Conservation (phyloP, 2,888 invertebrate species). For the Troides oblongomaculatus region DNA sequence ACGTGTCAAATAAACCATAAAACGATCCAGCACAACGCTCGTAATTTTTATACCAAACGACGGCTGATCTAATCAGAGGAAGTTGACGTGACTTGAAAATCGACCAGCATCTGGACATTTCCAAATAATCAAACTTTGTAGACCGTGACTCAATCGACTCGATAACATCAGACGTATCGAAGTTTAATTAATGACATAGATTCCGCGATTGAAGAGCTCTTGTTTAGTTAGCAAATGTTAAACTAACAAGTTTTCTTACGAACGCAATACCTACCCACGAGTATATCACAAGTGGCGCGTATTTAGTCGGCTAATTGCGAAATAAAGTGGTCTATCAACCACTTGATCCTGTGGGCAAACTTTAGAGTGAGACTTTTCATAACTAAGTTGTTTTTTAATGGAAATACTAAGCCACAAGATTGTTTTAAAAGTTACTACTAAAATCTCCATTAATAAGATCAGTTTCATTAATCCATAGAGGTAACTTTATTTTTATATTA, state of each 20-base stretch:
- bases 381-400: not conserved
- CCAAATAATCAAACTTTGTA: slow-evolving; percentile 38
- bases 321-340: slow-evolving; percentile 7
- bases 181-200: slow-evolving; percentile 53
- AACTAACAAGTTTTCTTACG: slow-evolving; percentile 63
- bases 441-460: not conserved
- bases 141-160: slow-evolving; percentile 45
- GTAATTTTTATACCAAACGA: slow-evolving; percentile 25
- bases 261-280: slow-evolving; percentile 47
- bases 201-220: slow-evolving; percentile 45
- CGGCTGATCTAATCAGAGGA: slow-evolving; percentile 36
- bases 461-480: not conserved
- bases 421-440: too few species aligned
- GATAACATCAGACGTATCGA: slow-evolving; percentile 42
- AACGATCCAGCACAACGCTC: slow-evolving; percentile 39
- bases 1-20: slow-evolving; percentile 63
- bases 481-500: not conserved
- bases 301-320: slow-evolving; percentile 33
- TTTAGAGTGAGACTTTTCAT: not conserved
- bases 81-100: slow-evolving; percentile 11
- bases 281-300: slow-evolving; percentile 42
- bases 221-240: slow-evolving; percentile 67
- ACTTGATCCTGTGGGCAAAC: not conserved
- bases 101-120: slow-evolving; percentile 40
- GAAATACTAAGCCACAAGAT: not conserved